Evolutionary conservation across 1,140 invertebrate genomes (phyloP).

Genomic region (Ips typographus): DNA sequence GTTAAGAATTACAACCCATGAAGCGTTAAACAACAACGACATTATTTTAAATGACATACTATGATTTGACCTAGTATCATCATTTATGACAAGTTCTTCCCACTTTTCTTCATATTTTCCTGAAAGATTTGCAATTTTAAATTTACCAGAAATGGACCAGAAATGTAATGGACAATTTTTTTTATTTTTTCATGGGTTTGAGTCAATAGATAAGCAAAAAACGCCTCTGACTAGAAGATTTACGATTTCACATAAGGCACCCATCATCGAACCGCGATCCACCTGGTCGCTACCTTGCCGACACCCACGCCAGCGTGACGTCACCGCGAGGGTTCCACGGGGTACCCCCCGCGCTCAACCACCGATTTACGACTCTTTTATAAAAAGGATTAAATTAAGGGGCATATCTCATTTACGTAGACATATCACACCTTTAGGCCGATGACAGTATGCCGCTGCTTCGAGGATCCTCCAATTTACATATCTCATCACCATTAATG

Average conservation of each 20-base stretch:
- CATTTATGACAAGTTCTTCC: too few relatives aligned
- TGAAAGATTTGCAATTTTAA: too few relatives aligned
- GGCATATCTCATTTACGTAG: slow-evolving; percentile 38
- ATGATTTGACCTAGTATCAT: too few relatives aligned
- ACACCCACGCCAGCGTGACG: slow-evolving; percentile 31
- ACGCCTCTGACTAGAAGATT: slow-evolving; percentile 6
- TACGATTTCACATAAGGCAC: slow-evolving; percentile 24
- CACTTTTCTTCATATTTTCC: too few relatives aligned
- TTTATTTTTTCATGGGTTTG: not conserved
- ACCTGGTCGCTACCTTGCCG: slow-evolving; percentile 31
- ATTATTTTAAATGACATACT: too few relatives aligned
- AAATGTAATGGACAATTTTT: not conserved
- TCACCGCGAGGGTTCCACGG: slow-evolving; percentile 21
- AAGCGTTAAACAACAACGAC: too few relatives aligned
- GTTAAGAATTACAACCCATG: too few relatives aligned
- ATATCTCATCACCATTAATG: slow-evolving; percentile 42
- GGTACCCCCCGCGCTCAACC: slow-evolving; percentile 26
- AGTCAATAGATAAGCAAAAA: not conserved
- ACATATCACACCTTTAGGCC: slow-evolving; percentile 36
- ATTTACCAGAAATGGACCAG: too few relatives aligned
- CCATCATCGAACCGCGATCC: slow-evolving; percentile 10
- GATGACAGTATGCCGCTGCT: slow-evolving; percentile 35
- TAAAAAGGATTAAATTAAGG: slow-evolving; percentile 39
- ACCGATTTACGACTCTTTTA: slow-evolving; percentile 38
- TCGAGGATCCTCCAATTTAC: slow-evolving; percentile 35